These are phyloP conservation scores for Raja brachyura DNA, from an alignment of 2,113 vertebrate genomes.

Conservation along the genomic window DNA sequence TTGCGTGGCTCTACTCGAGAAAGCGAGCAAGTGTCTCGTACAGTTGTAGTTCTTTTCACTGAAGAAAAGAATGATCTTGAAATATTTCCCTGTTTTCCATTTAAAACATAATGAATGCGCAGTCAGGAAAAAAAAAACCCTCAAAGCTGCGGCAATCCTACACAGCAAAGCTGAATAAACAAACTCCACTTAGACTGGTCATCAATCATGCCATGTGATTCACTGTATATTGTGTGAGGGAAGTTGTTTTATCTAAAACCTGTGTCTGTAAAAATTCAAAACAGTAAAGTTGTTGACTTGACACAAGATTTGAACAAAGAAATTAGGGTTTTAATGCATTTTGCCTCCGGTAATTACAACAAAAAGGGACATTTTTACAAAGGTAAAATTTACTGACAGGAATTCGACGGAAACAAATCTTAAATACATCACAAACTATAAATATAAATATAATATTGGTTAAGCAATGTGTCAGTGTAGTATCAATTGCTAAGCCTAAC, in stretches of 20 bases:
- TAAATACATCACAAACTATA: not conserved
- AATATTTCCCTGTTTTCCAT: constrained; percentile 15
- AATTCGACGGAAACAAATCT: not conserved
- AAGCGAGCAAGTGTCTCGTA: not conserved
- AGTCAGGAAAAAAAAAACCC: constrained; percentile 41
- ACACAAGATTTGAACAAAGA: constrained; percentile 59
- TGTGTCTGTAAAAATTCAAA: constrained; percentile 65
- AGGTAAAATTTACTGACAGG: not conserved
- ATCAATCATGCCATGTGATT: constrained; percentile 66
- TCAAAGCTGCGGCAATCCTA: constrained; percentile 23
- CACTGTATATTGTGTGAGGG: constrained; percentile 60
- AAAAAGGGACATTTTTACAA: not conserved
- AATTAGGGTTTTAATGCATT: constrained; percentile 44
- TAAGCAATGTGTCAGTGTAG: not conserved
- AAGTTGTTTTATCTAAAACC: constrained; percentile 66
- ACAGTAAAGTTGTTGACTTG: constrained; percentile 68
- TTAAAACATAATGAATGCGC: constrained; percentile 1
- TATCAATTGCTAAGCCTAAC: not conserved
- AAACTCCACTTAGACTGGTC: constrained; percentile 68
- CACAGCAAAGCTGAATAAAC: constrained; percentile 64
- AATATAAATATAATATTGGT: not conserved
- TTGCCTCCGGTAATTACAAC: not conserved
- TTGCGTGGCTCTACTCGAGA: not conserved
- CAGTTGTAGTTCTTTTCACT: not conserved
- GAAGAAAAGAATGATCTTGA: not conserved